Evolutionary conservation across 1,140 invertebrate species (phyloP), one percentile per base, ranked within the genome.

Genomic region (Leptinotarsa texana): DNA sequence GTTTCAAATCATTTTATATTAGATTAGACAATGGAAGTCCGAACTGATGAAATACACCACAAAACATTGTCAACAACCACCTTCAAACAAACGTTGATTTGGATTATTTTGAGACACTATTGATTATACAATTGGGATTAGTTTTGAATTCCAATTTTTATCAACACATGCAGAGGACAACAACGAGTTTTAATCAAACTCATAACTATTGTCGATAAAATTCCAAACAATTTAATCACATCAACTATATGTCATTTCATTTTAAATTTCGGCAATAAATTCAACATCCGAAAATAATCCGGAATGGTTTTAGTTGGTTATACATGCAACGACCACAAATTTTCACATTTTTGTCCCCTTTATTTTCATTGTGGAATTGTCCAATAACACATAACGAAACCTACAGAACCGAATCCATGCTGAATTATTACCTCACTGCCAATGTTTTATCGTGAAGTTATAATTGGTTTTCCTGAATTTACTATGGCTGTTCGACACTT

Each of bases 291-390:
- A 57, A 57, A 57, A 57, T 6, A 57, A 15, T 57, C 51, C 4
- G 17, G 3, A 57, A 15, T 18, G 51, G 4, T 57, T 17, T 57
- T 57, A 17, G 51, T 57, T 57, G 0, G 15, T 15, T 57, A 17
- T 57, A 57, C 51, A 57, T 57, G 51, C 51, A 17, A 18, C 51
- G 51, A 57, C 51, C 51, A 18, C 51, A 57, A 57, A 57, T 57
- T 57, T 57, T 57, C 51, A 57, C 51, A 57, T 57, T 57, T 57
- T 18, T 4, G 15, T 57, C 13, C 15, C n/a, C n/a, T 57, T 57
- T 17, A 17, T 57, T 57, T 18, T 4, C 51, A 57, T 57, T 57
- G 51, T 57, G 51, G 51, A 57, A 17, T 57, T 57, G 13, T 57
- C 51, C 15, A 57, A 57, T 57, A 57, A 57, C 51, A 57, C 51